Base-by-base conservation (phyloP, 2,888 invertebrate genomes). In the Drosophila mulleri region DNA sequence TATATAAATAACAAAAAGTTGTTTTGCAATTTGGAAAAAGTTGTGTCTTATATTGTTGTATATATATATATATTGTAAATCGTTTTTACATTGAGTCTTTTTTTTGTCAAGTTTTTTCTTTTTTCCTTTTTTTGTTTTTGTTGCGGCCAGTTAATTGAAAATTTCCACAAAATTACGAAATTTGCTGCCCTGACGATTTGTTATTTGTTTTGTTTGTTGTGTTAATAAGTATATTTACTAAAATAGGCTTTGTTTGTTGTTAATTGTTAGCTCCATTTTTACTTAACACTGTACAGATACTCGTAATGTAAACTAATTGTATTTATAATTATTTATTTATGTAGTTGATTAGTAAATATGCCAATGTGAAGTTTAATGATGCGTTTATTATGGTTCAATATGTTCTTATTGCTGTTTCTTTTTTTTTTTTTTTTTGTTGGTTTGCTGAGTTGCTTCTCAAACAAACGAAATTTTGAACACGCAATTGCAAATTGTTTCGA, bases 201-300 rank as follows among this genome's bases (percentile, higher is more conserved):
- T 64, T 64, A 23, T 62, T 69, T 77, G 64, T 69, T 73, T 71
- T 69, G 48, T 65, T 47, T 29, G 48, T 60, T 71, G 62, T 74
- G 70, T 80, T 80, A 67, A 60, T 75, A 69, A 66, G 80, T 72
- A 75, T 72, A 78, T 72, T 82, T 70, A 80, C 80, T 84, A 84
- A 87, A 83, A 83, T 87, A 84, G 85, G 85, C 88, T 66, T 65
- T 69, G 58, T 59, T 60, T 73, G 69, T 58, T 79, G 66, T 75
- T 82, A 60, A 56, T 77, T 67, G 68, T 75, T 87, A 84, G 80
- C 87, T 84, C 82, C 72, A 74, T 82, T 75, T 84, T 82, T 59
- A 81, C 86, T 88, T 87, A 87, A 88, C 89, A 89, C 86, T 88
- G 86, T 87, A 87, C 86, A 87, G 78, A 88, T 67, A 78, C 71